phyloP scores from a whole-genome alignment of 2,113 vertebrate species.

The Mormyrus lacerda region DNA sequence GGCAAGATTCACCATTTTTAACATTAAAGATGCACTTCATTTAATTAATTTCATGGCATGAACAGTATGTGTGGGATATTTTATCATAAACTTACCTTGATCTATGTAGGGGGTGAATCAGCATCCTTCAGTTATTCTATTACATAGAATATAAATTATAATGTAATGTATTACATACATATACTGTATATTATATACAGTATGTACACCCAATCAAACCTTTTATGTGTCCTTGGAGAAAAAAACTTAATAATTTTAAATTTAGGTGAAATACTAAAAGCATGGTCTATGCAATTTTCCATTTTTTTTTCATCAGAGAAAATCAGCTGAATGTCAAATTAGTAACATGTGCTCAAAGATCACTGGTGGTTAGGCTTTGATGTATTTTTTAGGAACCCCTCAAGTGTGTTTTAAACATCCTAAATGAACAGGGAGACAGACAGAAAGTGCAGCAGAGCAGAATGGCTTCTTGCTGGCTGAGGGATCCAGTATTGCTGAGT shows the following conservation, averaged over 20 bases:
- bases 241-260: neutral
- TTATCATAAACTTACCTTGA: neutral
- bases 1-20: neutral
- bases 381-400: constrained; percentile 20
- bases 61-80: neutral
- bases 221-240: neutral
- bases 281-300: neutral
- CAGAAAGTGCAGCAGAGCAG: constrained; percentile 35
- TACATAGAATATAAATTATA: too few relatives aligned
- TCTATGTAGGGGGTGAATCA: neutral
- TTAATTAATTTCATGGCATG: neutral
- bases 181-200: neutral
- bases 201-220: neutral
- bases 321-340: constrained; percentile 9
- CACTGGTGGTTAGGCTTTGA: neutral
- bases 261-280: neutral
- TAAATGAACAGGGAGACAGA: constrained; percentile 28
- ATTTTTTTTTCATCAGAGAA: neutral
- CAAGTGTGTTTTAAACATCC: constrained; percentile 35
- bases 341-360: constrained; percentile 8
- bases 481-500: constrained; percentile 16
- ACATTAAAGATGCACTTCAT: neutral
- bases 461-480: constrained; percentile 27
- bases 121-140: neutral
- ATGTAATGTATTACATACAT: too few relatives aligned